Evolutionary conservation across 1,140 invertebrate genomes (phyloP), one percentile per base, ranked within the genome.

Genomic region (Drosophila virilis): DNA sequence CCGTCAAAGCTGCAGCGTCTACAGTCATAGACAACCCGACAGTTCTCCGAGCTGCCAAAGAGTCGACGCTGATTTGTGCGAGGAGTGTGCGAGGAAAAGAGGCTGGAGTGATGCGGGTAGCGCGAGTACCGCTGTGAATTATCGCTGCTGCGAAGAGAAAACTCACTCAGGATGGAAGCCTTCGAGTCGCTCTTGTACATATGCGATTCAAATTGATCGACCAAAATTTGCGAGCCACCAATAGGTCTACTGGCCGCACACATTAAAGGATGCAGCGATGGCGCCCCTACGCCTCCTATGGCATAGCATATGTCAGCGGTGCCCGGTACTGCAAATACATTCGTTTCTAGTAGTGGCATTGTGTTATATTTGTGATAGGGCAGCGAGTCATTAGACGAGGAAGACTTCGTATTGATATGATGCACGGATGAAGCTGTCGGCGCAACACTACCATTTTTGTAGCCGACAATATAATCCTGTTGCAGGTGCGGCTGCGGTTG

Each of bases 141-240:
- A 8, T 92, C 91, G 62, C 88, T 92, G 64, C 91, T 92, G 3
- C 90, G 69, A 6, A 92, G 50, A 6, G 92, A 92, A 45, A 91
- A 92, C 13, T 92, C 92, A 46, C 92, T 92, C 0, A 92, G 42
- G 9, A 92, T 92, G 1, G 92, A 92, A 3, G 89, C 90, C 6
- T 75, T 80, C 0, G 92, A 92, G 57, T 92, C 92, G 43, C 90
- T 91, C 42, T 92, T 92, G 52, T 92, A 92, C 54, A 92, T 92
- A 61, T 92, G 83, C 1, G 82, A 70, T 15, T 91, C 90, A 32
- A 84, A 91, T 1, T 83, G 65, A 61, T 91, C 91, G 6, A 86
- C 62, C 0, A 92, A 74, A 13, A 91, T 92, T 40, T 92, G 91
- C 1, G 91, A 92, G 33, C 91, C 91, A 1, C 91, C 91, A 32